phyloP scores from a whole-genome alignment of 2,888 invertebrate genomes.

The Nymphalis c-album region DNA sequence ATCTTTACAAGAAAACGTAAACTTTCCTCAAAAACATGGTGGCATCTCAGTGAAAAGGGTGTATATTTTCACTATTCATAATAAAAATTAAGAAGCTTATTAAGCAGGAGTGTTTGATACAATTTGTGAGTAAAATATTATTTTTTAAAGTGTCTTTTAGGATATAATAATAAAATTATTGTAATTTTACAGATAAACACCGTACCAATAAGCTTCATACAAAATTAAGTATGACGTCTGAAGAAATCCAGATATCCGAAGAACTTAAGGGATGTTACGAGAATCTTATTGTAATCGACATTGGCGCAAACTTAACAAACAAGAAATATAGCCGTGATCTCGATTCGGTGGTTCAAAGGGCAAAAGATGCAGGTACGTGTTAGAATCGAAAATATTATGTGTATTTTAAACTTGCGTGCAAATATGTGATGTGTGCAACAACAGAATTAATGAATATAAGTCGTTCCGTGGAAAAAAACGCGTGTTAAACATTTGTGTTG shows the following conservation, averaged over 20 bases:
- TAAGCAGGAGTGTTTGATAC: conserved; percentile 80
- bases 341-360: conserved; percentile 94
- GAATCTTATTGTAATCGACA: conserved; percentile 95
- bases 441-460: conserved; percentile 35
- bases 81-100: conserved; percentile 71
- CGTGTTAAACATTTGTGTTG: conserved; percentile 36
- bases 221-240: conserved; percentile 77
- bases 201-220: conserved; percentile 74
- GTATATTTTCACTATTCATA: conserved; percentile 70
- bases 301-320: conserved; percentile 95
- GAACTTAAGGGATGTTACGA: conserved; percentile 91
- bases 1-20: conserved; percentile 21
- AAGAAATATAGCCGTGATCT: conserved; percentile 96
- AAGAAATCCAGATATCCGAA: conserved; percentile 75
- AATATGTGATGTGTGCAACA: conserved; percentile 41
- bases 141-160: not conserved
- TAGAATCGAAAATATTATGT: conserved; percentile 20
- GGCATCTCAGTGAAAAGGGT: conserved; percentile 75
- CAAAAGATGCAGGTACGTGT: conserved; percentile 91
- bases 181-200: conserved; percentile 70
- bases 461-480: conserved; percentile 34
- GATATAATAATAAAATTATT: conserved; percentile 2
- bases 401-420: conserved; percentile 40
- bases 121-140: conserved; percentile 66
- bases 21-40: conserved; percentile 70